phyloP scores from a whole-genome alignment of 2,113 vertebrate species.

The Accipiter cooperii region DNA sequence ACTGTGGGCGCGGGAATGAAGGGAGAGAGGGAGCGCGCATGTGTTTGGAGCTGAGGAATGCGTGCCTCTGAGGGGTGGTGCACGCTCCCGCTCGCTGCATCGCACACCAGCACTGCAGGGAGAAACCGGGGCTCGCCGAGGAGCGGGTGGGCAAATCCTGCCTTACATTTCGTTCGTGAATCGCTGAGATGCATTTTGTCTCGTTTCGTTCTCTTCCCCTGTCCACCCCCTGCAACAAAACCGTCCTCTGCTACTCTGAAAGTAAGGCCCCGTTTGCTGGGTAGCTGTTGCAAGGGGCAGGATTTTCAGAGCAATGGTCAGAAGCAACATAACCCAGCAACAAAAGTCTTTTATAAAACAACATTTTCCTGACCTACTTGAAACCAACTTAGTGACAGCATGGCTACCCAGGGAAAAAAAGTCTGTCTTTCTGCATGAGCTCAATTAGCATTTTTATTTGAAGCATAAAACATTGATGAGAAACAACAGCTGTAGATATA shows the following conservation, averaged over 20 bases:
- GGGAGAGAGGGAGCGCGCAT: background rate
- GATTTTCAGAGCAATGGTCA: background rate
- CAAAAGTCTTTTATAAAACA: background rate
- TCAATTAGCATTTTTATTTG: background rate
- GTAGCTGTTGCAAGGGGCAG: background rate
- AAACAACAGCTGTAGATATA: conserved; percentile 10
- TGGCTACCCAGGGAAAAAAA: background rate
- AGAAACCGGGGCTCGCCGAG: background rate
- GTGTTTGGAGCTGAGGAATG: background rate
- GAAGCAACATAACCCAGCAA: background rate
- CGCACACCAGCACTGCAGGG: background rate
- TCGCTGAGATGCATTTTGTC: background rate
- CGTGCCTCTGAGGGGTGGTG: background rate
- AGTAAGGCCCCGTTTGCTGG: background rate
- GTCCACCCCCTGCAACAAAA: background rate
- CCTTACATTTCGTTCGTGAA: background rate
- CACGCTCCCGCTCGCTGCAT: accelerated
- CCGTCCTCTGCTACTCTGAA: background rate
- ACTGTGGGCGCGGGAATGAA: background rate
- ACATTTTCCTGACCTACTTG: background rate
- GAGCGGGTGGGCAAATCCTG: background rate
- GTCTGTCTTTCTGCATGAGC: background rate
- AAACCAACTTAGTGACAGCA: background rate
- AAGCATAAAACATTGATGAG: background rate
- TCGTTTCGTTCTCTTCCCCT: background rate